Base-by-base conservation (phyloP, 2,797 vertebrate species). In the Enteromius viviparus region DNA sequence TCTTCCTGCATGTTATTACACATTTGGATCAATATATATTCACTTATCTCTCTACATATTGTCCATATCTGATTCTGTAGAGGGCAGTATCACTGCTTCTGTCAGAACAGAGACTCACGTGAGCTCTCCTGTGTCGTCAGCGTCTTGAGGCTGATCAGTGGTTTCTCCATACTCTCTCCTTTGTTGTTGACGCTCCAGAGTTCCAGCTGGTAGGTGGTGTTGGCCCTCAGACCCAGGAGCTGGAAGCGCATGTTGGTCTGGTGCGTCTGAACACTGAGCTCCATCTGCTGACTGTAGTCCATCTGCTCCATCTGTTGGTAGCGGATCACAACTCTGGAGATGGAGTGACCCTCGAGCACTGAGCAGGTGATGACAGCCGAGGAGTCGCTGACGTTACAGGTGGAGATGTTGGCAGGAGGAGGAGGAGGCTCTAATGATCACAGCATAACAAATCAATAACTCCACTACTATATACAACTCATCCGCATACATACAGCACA, bases 121-220 rank as follows among this genome's bases (percentile, higher is more conserved):
- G 37, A 78, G 68, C 75, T 88, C 69, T 90, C 89, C 55, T 86
- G 86, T 6, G 37, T 51, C 0, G 75, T 80, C 23, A 87, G 51
- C 0, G 96, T 97, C 85, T 85, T 92, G 77, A 97, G 62, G 47
- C 93, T 90, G 86, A 92, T 87, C 0, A 89, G 89, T 40, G 90
- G 90, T 37, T 93, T 93, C 0, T 91, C 87, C 19, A 86, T 85
- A 82, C 96, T 96, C 72, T 92, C 87, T 7, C 96, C 96, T 19
- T 95, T 89, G 85, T 97, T 97, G 88, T 96, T 97, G 88, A 94
- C 89, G 76, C 94, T 94, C 85, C 93, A 95, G 83, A 97, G 90
- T 80, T 96, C 93, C 91, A 97, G 93, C 68, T 92, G 87, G 82
- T 97, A 97, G n/a, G 87, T 83, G 2, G 93, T 95, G 76, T 96